These are phyloP conservation scores for Temnopleurus reevesii DNA, from an alignment of 53 echinoderm and acorn worm species.

Conservation along the genomic window DNA sequence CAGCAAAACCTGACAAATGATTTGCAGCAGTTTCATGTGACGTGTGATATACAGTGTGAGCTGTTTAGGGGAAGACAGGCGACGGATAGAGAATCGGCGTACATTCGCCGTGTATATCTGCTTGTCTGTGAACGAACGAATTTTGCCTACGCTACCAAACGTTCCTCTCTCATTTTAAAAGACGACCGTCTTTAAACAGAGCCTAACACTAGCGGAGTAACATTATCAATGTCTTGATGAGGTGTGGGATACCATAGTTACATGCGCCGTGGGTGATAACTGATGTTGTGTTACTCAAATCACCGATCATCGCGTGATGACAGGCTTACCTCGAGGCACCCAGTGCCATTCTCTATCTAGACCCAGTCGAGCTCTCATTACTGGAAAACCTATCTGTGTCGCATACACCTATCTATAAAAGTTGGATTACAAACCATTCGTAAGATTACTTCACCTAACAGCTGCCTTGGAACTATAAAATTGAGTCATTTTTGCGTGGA, in stretches of 20 bases:
- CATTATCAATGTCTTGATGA: slow-evolving; percentile 16
- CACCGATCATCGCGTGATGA: slow-evolving; percentile 28
- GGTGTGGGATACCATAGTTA: not conserved
- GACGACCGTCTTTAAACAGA: not conserved
- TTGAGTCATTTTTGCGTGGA: not conserved
- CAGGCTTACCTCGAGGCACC: not conserved
- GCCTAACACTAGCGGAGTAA: not conserved
- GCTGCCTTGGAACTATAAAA: not conserved
- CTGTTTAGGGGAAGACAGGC: not conserved
- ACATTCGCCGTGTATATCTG: slow-evolving; percentile 2
- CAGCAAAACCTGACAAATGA: slow-evolving; percentile 11
- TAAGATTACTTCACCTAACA: not conserved
- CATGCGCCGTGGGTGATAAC: not conserved
- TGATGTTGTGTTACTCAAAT: not conserved
- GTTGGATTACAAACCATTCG: not conserved
- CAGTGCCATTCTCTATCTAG: not conserved
- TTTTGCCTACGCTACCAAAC: not conserved
- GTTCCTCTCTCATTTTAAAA: not conserved
- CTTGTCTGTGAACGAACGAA: not conserved
- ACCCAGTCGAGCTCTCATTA: not conserved
- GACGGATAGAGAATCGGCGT: not conserved
- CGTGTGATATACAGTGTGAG: not conserved
- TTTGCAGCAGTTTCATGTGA: not conserved
- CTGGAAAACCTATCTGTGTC: not conserved
- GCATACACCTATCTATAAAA: slow-evolving; percentile 22